Conservation (phyloP, 2,797 vertebrate genomes). For the Falco cherrug region DNA sequence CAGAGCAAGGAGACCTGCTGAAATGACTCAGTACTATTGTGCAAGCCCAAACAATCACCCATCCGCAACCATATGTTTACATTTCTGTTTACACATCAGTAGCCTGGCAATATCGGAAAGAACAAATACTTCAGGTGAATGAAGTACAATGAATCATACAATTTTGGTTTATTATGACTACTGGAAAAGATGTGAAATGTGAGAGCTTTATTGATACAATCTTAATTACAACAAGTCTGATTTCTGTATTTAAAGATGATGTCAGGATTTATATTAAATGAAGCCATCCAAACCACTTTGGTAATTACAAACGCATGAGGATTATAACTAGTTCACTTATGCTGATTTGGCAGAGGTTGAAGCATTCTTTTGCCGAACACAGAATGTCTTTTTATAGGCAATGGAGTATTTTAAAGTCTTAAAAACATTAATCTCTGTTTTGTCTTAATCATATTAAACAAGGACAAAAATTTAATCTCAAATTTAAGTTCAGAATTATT, state of each 20-base stretch:
- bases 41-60: slow-evolving; percentile 23
- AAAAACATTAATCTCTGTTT: not conserved
- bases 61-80: not conserved
- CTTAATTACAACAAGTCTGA: not conserved
- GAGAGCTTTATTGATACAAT: not conserved
- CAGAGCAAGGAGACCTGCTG: slow-evolving; percentile 35
- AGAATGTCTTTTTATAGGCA: not conserved
- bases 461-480: not conserved
- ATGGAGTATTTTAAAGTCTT: not conserved
- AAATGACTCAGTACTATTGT: slow-evolving; percentile 23
- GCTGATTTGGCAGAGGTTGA: not conserved
- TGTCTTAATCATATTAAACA: not conserved
- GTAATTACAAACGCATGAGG: not conserved
- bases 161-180: not conserved
- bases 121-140: not conserved
- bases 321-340: not conserved
- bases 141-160: not conserved
- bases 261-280: not conserved
- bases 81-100: slow-evolving; percentile 21
- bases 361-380: not conserved
- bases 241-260: slow-evolving; percentile 27
- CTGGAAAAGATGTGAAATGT: slow-evolving; percentile 13
- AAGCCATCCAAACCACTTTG: slow-evolving; percentile 4
- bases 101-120: slow-evolving; percentile 28
- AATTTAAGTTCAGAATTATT: not conserved